phyloP scores from a whole-genome alignment of 1,140 invertebrate species.

The Sarcophaga peregrina region DNA sequence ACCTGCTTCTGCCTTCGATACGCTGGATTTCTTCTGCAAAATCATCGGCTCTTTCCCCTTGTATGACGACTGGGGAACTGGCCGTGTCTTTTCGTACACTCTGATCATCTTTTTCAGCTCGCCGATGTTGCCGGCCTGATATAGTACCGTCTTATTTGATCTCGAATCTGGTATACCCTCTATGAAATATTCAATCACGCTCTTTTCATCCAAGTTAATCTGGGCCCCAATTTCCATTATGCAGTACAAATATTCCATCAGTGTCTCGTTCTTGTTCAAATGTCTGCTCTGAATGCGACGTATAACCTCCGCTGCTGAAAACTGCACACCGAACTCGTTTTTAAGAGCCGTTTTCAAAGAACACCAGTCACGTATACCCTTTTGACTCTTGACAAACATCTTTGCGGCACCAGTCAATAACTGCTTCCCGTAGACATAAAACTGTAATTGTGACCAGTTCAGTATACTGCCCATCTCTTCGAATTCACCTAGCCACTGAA shows the following conservation, averaged over 20 bases:
- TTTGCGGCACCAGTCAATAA: constrained; percentile 13
- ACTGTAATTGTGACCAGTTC: constrained; percentile 22
- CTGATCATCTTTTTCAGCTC: background rate
- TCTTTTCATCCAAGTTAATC: constrained; percentile 19
- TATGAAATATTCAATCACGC: constrained; percentile 30
- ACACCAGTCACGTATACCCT: background rate
- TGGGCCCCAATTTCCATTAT: constrained; percentile 17
- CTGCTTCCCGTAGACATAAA: constrained; percentile 4
- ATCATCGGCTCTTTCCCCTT: background rate
- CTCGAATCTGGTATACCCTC: constrained; percentile 20
- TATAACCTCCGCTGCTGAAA: background rate
- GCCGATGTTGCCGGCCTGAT: background rate
- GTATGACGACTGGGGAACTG: background rate
- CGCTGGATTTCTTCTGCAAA: background rate
- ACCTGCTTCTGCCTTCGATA: background rate
- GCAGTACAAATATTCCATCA: constrained; percentile 16
- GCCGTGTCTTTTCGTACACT: constrained; percentile 1
- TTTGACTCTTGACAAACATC: constrained; percentile 29
- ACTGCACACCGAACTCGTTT: background rate
- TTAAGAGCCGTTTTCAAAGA: background rate
- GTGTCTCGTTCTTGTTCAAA: background rate
- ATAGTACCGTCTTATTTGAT: constrained; percentile 2
- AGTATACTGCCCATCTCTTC: constrained; percentile 11
- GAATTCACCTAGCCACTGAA: constrained; percentile 12
- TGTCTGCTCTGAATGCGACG: background rate